Percentiles rank a stretch among this genome's conserved stretches.
These are phyloP conservation scores for Coboldia fuscipes DNA, from an alignment of 1,140 invertebrate species.

Conservation along the genomic window DNA sequence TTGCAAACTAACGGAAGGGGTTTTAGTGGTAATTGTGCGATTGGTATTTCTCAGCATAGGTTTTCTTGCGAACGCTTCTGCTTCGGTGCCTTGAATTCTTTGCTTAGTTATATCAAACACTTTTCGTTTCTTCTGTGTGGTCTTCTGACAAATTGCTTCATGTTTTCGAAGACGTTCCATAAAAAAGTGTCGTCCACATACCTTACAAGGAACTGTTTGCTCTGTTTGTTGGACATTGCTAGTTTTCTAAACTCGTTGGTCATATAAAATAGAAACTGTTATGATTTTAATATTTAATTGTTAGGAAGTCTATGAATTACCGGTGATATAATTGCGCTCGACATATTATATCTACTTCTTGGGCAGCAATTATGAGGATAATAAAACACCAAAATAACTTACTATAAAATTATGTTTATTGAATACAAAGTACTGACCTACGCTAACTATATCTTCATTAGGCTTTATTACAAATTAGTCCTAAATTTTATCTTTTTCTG, in stretches of 20 bases:
- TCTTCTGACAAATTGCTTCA: constrained; percentile 57
- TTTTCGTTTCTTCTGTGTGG: constrained; percentile 57
- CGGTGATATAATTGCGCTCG: no score
- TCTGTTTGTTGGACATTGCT: constrained; percentile 16
- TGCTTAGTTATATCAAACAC: constrained; percentile 70
- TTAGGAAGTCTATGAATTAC: no score
- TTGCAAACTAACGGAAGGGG: constrained; percentile 15
- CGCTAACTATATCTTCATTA: no score
- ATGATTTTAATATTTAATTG: no score
- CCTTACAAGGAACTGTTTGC: constrained; percentile 29
- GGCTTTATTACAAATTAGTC: not conserved
- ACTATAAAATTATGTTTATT: no score
- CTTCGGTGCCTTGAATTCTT: constrained; percentile 64
- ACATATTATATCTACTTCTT: no score
- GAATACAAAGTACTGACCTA: no score
- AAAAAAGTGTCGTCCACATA: constrained; percentile 52
- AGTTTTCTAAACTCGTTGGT: no score
- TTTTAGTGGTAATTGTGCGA: constrained; percentile 6
- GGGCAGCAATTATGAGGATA: no score
- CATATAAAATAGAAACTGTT: no score
- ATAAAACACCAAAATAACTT: no score
- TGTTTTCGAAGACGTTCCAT: constrained; percentile 60
- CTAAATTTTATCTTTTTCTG: not conserved
- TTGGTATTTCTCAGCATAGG: constrained; percentile 10
- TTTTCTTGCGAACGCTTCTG: constrained; percentile 48